These are phyloP conservation scores for Entomobrya multifasciata DNA, from an alignment of 2,888 invertebrate species.

Conservation along the genomic window DNA sequence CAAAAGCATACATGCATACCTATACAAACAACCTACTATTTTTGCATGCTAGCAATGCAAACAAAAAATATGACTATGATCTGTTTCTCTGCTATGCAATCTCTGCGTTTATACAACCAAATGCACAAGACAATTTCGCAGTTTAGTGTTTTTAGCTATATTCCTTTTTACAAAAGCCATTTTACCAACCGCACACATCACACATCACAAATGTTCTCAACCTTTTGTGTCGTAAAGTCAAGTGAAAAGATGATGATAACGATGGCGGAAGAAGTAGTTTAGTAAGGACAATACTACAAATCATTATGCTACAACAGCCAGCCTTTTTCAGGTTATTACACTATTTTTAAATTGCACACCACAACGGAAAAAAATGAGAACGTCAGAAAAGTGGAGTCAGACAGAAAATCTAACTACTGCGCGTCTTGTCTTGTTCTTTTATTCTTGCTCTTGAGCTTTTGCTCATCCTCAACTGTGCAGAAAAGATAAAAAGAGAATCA, in stretches of 20 bases:
- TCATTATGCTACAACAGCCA: not conserved
- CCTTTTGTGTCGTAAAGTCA: constrained; percentile 24
- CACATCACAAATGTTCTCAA: not conserved
- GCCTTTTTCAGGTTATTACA: constrained; percentile 16
- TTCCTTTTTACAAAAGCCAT: not conserved
- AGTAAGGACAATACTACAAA: constrained; percentile 22
- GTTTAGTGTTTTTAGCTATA: not conserved
- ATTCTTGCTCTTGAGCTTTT: not conserved
- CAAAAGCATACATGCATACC: constrained; percentile 15
- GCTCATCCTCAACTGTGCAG: not conserved
- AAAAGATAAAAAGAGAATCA: constrained; percentile 30
- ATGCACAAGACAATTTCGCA: not conserved
- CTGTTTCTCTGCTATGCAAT: constrained; percentile 13
- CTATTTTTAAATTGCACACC: constrained; percentile 3
- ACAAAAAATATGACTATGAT: not conserved
- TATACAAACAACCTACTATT: not conserved
- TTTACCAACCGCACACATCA: not conserved
- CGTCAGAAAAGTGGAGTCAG: not conserved
- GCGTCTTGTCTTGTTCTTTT: not conserved
- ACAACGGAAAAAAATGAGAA: not conserved
- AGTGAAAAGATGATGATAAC: not conserved
- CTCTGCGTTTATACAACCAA: too few species aligned
- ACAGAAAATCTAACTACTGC: not conserved
- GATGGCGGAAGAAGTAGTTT: constrained; percentile 28
- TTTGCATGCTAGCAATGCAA: not conserved